Conservation (phyloP, 2,113 vertebrate genomes). For the Psophia crepitans region DNA sequence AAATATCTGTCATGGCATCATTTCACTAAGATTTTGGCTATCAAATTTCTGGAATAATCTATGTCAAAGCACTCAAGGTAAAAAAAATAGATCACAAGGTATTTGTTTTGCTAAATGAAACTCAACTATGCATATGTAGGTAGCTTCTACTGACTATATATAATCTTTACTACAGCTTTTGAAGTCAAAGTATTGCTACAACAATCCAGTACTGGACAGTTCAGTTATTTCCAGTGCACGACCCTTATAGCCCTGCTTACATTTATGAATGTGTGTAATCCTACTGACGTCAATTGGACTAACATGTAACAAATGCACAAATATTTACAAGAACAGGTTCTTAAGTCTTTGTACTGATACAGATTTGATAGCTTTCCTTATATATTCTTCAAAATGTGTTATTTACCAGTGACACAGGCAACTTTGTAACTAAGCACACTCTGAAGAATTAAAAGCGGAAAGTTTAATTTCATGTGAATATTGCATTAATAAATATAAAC, state of each 20-base stretch:
- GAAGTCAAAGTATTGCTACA: background rate
- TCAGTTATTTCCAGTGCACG: background rate
- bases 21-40: background rate
- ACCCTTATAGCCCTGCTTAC: background rate
- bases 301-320: background rate
- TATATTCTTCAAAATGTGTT: background rate
- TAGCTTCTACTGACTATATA: background rate
- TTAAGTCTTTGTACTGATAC: background rate
- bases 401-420: background rate
- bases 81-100: background rate
- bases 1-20: background rate
- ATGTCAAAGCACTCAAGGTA: background rate
- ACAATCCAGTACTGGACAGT: background rate
- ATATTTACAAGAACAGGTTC: background rate
- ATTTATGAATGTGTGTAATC: background rate
- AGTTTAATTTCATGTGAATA: background rate
- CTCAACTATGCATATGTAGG: background rate
- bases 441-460: background rate
- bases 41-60: background rate
- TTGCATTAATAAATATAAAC: background rate
- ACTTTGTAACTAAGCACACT: background rate
- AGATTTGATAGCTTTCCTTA: background rate
- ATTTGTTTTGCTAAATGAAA: background rate
- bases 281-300: background rate
- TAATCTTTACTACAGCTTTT: conserved; percentile 7